Base-by-base conservation (phyloP, 2,888 invertebrate genomes). In the Ptychoptera albimana region DNA sequence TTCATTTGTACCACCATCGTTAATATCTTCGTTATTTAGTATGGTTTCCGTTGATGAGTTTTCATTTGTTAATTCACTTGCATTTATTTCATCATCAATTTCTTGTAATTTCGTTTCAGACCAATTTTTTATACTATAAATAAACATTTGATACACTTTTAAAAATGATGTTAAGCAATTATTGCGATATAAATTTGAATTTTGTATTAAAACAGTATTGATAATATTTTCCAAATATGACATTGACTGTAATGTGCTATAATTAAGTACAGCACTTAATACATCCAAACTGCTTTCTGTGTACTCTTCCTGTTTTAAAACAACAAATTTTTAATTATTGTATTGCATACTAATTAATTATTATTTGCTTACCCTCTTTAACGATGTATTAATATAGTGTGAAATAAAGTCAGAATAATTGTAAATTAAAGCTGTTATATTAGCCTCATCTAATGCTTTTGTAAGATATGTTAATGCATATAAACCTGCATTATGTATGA, bases 351-450 rank as follows among this genome's bases (percentile, higher is more conserved):
- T 1, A 34, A 15, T 31, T 12, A 39, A 40, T 14, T 37, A 35
- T 36, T 32, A 36, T 11, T 14, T 9, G 40, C 46, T 48, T 56
- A 72, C 70, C 63, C 70, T 72, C 46, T 74, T 77, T 2, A 85
- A 66, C 53, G 75, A 69, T 1, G 71, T 60, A 29, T 77, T 77
- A 45, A 86, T 70, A 52, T 82, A 77, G 55, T 75, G 76, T 0
- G 80, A 76, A 56, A 84, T 73, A 57, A 83, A 86, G 60, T 85
- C 84, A 0, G 79, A 73, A 57, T 85, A 83, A 34, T 61, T 56
- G 42, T 71, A 71, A 46, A 87, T 70, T 15, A 86, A 69, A n/a
- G 74, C 70, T 0, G 71, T 67, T 4, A 78, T 70, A 44, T 64
- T 60, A 1, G 54, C 49, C 56, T 73, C 72, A 0, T 69, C 71